Evolutionary conservation across 2,797 vertebrate species (phyloP), one percentile per base, ranked within the genome.

Genomic region (Oreonectes daqikongensis): DNA sequence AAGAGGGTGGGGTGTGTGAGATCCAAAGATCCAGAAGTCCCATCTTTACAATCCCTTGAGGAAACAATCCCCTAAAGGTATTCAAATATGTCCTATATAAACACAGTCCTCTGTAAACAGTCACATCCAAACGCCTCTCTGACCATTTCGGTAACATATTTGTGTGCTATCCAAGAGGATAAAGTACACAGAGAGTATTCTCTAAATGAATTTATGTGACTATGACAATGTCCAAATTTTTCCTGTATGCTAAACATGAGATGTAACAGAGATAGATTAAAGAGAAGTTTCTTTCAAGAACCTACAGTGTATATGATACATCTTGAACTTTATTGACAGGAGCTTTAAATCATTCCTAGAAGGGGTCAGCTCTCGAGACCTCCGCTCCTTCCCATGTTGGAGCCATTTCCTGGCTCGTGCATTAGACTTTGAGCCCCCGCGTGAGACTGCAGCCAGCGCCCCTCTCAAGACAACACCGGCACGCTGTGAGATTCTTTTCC

Each of bases 361-460:
- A 57, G 42, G 12, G 65, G 61, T 75, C 87, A 85, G 88, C 55
- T 72, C 83, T 84, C 32, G 81, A 83, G 80, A 80, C 88, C 87
- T 87, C 86, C 84, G 81, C 83, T 83, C 84, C 42, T 75, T 79
- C 77, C 88, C 91, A 92, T 91, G 89, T 86, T 92, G 90, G 88
- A 92, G 83, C 85, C 87, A 93, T 93, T 94, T 93, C 91, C 90
- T 92, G 90, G 85, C 86, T 90, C 85, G 85, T 83, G 85, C 88
- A 86, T 88, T 83, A 86, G 82, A 75, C 78, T 63, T 76, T 87
- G 87, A 90, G 88, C 89, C 82, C 71, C 75, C 55, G 50, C 81
- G 70, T 50, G 83, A 85, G 87, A 71, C 60, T 57, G 63, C 55
- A 48, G 53, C 57, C 78, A 72, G 53, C 26, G 3, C 42, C 69